Percentiles rank a stretch among this genome's conserved stretches.
Evolutionary conservation across 2,888 invertebrate genomes (phyloP).

Genomic region (Coleophora flavipennella): DNA sequence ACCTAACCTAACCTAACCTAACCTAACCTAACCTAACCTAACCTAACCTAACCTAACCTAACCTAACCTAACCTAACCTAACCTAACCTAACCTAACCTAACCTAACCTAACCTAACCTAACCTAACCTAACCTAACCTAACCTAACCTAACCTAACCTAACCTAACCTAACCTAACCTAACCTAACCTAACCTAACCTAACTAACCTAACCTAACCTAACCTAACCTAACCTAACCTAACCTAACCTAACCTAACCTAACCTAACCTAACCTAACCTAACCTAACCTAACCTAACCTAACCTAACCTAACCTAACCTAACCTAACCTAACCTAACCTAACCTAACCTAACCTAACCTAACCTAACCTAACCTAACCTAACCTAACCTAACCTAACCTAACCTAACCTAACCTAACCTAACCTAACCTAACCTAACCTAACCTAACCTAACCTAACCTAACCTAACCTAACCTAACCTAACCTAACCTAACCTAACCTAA

Average conservation of each 20-base stretch:
- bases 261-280: too few species aligned
- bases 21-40: constrained; percentile 17
- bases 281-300: too few species aligned
- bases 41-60: constrained; percentile 13
- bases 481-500: too few species aligned
- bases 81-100: constrained; percentile 15
- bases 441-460: too few species aligned
- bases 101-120: constrained; percentile 17
- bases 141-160: constrained; percentile 14
- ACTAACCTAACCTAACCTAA: constrained; percentile 17
- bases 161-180: constrained; percentile 14
- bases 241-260: constrained; percentile 22
- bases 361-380: too few species aligned
- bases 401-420: too few species aligned
- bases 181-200: constrained; percentile 16
- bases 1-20: constrained; percentile 17
- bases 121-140: constrained; percentile 16
- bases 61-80: constrained; percentile 14
- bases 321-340: too few species aligned
- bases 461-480: too few species aligned
- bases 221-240: constrained; percentile 18
- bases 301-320: too few species aligned
- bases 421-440: too few species aligned
- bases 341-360: too few species aligned
- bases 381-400: too few species aligned